Evolutionary conservation across 2,888 invertebrate species (phyloP), one percentile per base, ranked within the genome.

Genomic region (Epirrhoe alternata): DNA sequence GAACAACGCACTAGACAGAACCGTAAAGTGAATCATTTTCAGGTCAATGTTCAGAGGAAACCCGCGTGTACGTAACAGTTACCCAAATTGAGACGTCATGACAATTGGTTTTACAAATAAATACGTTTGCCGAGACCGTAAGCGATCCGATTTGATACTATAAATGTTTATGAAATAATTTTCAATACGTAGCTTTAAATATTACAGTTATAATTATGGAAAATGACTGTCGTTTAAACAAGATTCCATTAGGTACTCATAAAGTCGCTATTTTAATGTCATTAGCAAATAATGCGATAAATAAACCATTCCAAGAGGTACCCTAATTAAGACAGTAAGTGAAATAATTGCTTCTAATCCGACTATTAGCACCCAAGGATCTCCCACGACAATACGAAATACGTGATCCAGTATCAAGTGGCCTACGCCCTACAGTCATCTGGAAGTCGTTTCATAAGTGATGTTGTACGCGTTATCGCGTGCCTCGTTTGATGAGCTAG

Each of bases 31-130:
- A 92, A 79, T 91, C 89, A 91, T 81, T 87, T 88, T 87, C 85
- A 89, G 89, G 86, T 86, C 90, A 87, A 81, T 84, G 87, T 90
- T 87, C 85, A 86, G 80, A 81, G 77, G 77, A 80, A 79, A 78
- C 75, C 77, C 79, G 76, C 76, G 74, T 76, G 75, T 80, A 58
- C 61, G 88, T 89, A 89, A 90, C 90, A 89, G 86, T 89, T 87
- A 88, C 86, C 88, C 79, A 87, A 89, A 90, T 90, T 83, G 82
- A 88, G 82, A 87, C 87, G 85, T 89, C 86, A 87, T 82, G 74
- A 81, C 84, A 84, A 88, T 89, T 88, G 82, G 70, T 86, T 83
- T 79, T 82, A 83, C 88, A 89, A 87, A 90, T 86, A 85, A 83
- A 84, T 69, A 85, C 75, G 73, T 70, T 73, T 78, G 73, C 74